A percentile compares a stretch with the other conserved stretches of the same genome.
phyloP scores from a whole-genome alignment of 2,888 invertebrate genomes.

The Nezara viridula region DNA sequence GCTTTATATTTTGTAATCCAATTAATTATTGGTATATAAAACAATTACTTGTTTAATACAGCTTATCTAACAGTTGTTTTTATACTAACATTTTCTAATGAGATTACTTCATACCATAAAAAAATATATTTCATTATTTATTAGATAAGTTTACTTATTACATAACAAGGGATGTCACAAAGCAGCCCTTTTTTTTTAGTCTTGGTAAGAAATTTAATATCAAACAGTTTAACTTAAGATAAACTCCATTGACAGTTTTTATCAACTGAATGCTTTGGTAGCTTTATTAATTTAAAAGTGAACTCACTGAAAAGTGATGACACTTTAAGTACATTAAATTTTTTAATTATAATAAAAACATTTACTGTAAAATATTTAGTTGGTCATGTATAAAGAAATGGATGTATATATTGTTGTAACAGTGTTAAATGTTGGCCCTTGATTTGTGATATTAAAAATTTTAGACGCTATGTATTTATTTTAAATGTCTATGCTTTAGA shows the following conservation, averaged over 20 bases:
- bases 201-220: constrained; percentile 29
- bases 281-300: constrained; percentile 60
- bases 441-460: constrained; percentile 54
- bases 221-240: constrained; percentile 47
- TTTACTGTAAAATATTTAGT: constrained; percentile 45
- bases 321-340: constrained; percentile 12
- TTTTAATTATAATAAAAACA: constrained; percentile 13
- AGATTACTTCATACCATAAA: constrained; percentile 13
- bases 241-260: constrained; percentile 32
- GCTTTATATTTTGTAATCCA: constrained; percentile 53
- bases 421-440: constrained; percentile 52
- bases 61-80: constrained; percentile 26
- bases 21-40: constrained; percentile 9
- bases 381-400: constrained; percentile 34
- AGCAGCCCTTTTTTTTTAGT: constrained; percentile 12
- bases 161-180: not conserved
- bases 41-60: constrained; percentile 48
- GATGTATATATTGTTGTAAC: constrained; percentile 50
- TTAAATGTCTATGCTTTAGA: constrained; percentile 52
- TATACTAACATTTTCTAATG: constrained; percentile 17
- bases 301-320: constrained; percentile 38
- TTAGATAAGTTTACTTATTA: not conserved
- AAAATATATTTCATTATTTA: constrained; percentile 8
- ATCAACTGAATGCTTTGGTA: constrained; percentile 61
- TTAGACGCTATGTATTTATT: constrained; percentile 56